Conservation (phyloP, 1,140 invertebrate genomes). For the Plectrocnemia conspersa region DNA sequence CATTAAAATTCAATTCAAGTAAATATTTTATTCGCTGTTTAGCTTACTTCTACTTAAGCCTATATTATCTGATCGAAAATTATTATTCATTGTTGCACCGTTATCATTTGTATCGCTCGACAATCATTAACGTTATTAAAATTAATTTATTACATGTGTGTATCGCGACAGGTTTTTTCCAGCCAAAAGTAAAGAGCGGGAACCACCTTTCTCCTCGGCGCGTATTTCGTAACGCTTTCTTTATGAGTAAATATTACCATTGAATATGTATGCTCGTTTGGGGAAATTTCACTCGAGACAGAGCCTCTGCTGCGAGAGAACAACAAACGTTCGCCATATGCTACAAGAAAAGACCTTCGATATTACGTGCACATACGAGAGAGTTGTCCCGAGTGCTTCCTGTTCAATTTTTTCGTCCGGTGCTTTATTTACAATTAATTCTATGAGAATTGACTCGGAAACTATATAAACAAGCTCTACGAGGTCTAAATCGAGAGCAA, state of each 20-base stretch:
- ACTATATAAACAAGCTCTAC: no score
- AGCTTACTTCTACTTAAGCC: no score
- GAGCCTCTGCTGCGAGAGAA: neutral
- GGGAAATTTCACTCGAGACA: no score
- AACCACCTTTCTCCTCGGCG: constrained; percentile 21
- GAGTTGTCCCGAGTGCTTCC: neutral
- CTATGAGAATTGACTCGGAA: no score
- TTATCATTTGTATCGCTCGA: no score
- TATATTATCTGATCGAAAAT: no score
- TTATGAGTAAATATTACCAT: constrained; percentile 22
- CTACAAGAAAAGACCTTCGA: neutral
- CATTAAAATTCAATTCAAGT: no score
- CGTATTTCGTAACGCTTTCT: constrained; percentile 30
- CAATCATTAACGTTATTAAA: constrained; percentile 10
- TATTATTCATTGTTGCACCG: neutral
- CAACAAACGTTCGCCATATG: neutral
- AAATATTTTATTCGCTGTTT: no score
- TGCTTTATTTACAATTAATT: no score
- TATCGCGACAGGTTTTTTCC: constrained; percentile 8
- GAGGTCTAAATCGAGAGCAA: no score
- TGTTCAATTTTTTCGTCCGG: no score
- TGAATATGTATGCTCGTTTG: constrained; percentile 9
- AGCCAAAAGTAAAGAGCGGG: constrained; percentile 15
- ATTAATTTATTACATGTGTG: constrained; percentile 4
- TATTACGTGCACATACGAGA: neutral